Base-by-base conservation (phyloP, 2,113 vertebrate species). In the Grallaria varia region DNA sequence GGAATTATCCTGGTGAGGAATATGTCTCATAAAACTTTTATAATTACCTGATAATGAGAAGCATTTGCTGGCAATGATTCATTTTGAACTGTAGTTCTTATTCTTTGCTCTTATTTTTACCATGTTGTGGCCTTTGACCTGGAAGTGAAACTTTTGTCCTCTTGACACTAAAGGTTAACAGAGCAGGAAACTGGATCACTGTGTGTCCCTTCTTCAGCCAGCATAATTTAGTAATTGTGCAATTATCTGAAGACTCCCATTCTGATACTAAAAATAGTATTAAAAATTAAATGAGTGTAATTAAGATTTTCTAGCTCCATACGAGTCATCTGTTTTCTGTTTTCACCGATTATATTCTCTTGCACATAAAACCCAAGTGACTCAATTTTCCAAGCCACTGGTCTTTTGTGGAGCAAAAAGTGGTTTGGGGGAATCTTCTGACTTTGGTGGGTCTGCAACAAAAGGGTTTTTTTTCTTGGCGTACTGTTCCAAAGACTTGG, bases 201-300 rank as follows among this genome's bases (percentile, higher is more conserved):
- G 92, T 92, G 93, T 84, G 91, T 97, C 97, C 98, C 97, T 97
- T 96, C 95, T 78, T 97, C 98, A 98, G 98, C 97, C 97, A 98
- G 97, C 97, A 97, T 98, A 98, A 98, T 99, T 99, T 98, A 99
- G 99, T 99, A 98, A 99, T 98, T 98, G 98, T 97, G 87, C 98
- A 98, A 99, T 99, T 99, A 99, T 98, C 98, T 93, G 97, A 97
- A 96, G 97, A 97, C 98, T 94, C 97, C 95, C 80, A 89, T 97
- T 96, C 97, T 62, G 75, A 78, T 93, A 96, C 98, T 98, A 99
- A 98, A 99, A 99, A 99, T 99, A 99, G 99, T 97, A 96, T 93
- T 97, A 97, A 97, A 98, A 97, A 97, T 97, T 91, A 96, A 97
- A 95, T 64, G 40, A 90, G 97, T 81, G 92, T 52, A 69, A 44